Evolutionary conservation across 2,797 vertebrate species (phyloP).

Genomic region (Dromococcyx pavoninus): DNA sequence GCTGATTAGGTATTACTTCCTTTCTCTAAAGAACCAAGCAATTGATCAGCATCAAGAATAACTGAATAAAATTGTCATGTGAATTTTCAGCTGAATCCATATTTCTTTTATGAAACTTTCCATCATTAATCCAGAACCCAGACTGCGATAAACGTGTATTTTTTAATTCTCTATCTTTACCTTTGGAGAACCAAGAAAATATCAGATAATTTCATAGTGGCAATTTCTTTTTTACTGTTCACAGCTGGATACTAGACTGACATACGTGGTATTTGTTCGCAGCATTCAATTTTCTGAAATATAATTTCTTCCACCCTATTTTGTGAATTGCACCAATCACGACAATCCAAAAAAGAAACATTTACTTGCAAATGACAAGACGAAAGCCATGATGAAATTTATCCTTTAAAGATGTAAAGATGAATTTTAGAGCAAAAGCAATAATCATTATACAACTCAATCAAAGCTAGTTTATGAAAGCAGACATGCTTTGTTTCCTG

Average conservation of each 20-base stretch:
- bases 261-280: not conserved
- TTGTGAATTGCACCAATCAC: not conserved
- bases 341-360: not conserved
- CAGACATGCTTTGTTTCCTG: not conserved
- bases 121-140: conserved; percentile 34
- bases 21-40: not conserved
- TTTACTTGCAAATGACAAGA: not conserved
- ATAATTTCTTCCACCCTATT: not conserved
- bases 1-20: not conserved
- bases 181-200: conserved; percentile 13
- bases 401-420: not conserved
- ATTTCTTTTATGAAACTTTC: conserved; percentile 30
- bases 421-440: not conserved
- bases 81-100: not conserved
- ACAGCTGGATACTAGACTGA: not conserved
- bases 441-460: not conserved
- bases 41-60: not conserved
- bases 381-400: not conserved
- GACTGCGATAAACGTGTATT: not conserved
- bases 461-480: not conserved
- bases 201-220: not conserved
- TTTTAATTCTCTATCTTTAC: not conserved
- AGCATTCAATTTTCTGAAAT: conserved; percentile 26
- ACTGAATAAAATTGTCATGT: conserved; percentile 7
- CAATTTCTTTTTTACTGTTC: not conserved